Evolutionary conservation across 2,888 invertebrate species (phyloP), one percentile per base, ranked within the genome.

Genomic region (Troides aeacus): DNA sequence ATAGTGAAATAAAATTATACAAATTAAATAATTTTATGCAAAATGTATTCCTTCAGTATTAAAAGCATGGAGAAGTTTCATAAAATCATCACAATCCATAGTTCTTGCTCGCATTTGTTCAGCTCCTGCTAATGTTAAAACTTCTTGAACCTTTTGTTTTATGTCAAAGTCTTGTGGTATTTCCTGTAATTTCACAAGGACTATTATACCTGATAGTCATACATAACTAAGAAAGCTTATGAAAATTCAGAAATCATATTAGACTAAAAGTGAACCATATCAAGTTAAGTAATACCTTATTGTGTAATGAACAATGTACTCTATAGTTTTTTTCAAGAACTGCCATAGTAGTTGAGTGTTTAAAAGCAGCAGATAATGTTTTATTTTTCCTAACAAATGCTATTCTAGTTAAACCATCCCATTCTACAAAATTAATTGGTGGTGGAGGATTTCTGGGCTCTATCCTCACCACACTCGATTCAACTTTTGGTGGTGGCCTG

Each of bases 371-470:
- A 39, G 96, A 94, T 42, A 99, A 90, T 3, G 99, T 99, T 94
- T 99, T 99, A 88, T 99, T 99, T 90, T 99, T 99, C 71, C 99
- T 94, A 0, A 96, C 95, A 92, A 99, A 99, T 46, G 97, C 97
- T 80, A 99, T 97, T 78, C 99, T 94, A 0, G 99, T 97, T 53
- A 99, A 90, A 12, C 99, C 99, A 93, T 99, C 99, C 99, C 99
- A 99, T 92, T 99, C 99, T 77, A 96, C 95, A 88, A 97, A 99
- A 85, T 98, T 97, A 15, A 99, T 97, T 0, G 97, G 96, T 10
- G 99, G 99, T 53, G 99, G 98, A 30, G 99, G 99, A 91, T 99
- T 99, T 81, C 96, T 95, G 0, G 99, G 99, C 84, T 99, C 99
- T 83, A 99, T 96, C 80, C 99, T 94, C 0, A 99, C 99, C 2